Base-by-base conservation (phyloP, 2,797 vertebrate species). In the Miichthys miiuy region DNA sequence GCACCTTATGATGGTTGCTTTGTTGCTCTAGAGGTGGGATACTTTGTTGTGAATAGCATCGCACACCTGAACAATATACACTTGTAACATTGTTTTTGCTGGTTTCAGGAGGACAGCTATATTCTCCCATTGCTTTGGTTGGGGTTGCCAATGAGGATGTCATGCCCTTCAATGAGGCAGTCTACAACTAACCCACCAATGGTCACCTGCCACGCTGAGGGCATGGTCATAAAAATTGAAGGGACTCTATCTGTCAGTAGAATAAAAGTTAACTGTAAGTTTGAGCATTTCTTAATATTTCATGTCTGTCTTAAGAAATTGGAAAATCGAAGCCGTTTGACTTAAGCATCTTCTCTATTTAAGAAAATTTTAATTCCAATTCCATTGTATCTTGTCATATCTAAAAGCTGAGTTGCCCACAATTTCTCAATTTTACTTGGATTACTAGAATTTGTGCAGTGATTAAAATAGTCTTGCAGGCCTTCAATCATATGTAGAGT, bases 1-100 rank as follows among this genome's bases (percentile, higher is more conserved):
- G 93, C 93, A 14, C 94, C 95, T 47, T 94, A 94, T 68, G 79
- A 94, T 77, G 94, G 94, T 6, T 96, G 95, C 77, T 95, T 94
- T 75, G 83, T 95, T 2, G 10, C 81, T 3, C 77, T 83, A 17
- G 86, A 95, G 92, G 95, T 95, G 64, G 27, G 85, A n/a, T 25
- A 20, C 10, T 54, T 47, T 61, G 5, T 21, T 77, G 7, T 56
- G 2, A 68, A 61, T n/a, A 44, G 7, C 18, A 23, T 1, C 55
- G 20, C 17, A 54, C 16, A 9, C 8, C 38, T 55, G 14, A 56
- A 52, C 6, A 6, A 30, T 34, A 2, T 8, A 25, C 1, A 5
- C 18, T 42, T 44, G 2, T 25, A 17, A 70, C 5, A 1, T 25
- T 20, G 21, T 6, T 25, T 6, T 68, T 48, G 5, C 13, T 77